phyloP scores from a whole-genome alignment of 2,888 invertebrate species.

The Ophion ellenae region DNA sequence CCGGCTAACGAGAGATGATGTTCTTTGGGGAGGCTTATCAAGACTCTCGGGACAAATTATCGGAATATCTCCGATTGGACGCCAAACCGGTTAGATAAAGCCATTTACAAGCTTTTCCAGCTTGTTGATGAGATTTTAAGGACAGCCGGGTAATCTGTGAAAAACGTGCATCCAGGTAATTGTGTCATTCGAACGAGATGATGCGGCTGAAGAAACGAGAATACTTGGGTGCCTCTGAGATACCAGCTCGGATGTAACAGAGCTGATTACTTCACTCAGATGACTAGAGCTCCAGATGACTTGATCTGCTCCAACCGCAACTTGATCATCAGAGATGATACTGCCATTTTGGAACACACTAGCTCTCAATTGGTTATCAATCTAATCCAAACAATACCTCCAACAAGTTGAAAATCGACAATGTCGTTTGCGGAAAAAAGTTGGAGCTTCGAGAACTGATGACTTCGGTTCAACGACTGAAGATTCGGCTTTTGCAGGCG shows the following conservation, averaged over 20 bases:
- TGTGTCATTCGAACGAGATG: background rate
- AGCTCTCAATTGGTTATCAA: no score
- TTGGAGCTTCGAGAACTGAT: background rate
- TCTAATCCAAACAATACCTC: no score
- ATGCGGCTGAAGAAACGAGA: background rate
- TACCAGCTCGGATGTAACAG: background rate
- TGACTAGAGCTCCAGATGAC: constrained; percentile 15
- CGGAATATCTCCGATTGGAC: constrained; percentile 19
- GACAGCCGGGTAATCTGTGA: background rate
- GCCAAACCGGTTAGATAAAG: constrained; percentile 26
- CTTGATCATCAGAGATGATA: background rate
- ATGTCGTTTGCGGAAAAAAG: no score
- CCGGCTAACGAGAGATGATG: constrained; percentile 31
- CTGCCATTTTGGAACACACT: no score
- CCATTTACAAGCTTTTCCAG: constrained; percentile 27
- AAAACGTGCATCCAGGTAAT: constrained; percentile 13
- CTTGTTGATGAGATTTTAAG: constrained; percentile 28
- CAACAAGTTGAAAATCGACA: no score
- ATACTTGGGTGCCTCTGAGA: background rate
- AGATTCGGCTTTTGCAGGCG: background rate
- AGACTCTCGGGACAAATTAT: constrained; percentile 38
- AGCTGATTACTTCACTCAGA: background rate
- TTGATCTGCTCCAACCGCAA: constrained; percentile 22
- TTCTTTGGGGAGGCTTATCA: constrained; percentile 28
- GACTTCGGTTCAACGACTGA: background rate